These are phyloP conservation scores for Carassius carassius DNA, from an alignment of 2,113 vertebrate genomes.

Conservation along the genomic window DNA sequence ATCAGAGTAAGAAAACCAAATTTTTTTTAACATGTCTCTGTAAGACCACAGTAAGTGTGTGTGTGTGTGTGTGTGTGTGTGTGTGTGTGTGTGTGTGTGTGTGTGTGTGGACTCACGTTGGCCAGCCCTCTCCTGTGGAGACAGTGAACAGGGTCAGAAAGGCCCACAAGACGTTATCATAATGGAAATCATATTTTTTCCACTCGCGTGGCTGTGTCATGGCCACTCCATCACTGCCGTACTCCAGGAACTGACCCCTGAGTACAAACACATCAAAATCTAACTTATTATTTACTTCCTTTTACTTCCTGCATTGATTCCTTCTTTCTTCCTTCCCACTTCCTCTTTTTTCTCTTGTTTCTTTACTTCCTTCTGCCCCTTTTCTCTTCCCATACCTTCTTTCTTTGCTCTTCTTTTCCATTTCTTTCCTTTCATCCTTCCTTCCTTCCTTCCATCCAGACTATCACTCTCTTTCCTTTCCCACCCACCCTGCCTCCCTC, in stretches of 20 bases:
- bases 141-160: conserved; percentile 96
- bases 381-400: too few relatives aligned
- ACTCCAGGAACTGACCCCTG: conserved; percentile 94
- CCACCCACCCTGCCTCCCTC: not conserved
- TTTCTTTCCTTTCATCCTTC: not conserved
- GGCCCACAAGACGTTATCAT: conserved; percentile 97
- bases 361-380: not conserved
- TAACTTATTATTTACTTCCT: not conserved
- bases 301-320: not conserved
- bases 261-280: not conserved
- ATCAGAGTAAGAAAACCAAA: not conserved
- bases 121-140: conserved; percentile 97
- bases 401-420: too few relatives aligned
- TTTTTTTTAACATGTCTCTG: not conserved
- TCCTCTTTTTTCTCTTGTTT: too few relatives aligned
- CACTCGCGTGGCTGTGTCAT: conserved; percentile 86
- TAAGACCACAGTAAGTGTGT: too few relatives aligned
- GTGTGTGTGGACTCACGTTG: conserved; percentile 81
- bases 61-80: not conserved
- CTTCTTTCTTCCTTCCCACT: too few relatives aligned
- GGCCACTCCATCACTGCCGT: conserved; percentile 84
- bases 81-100: not conserved
- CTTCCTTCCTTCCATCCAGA: not conserved
- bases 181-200: conserved; percentile 98
- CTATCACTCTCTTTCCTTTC: too few relatives aligned